Conservation (phyloP, 2,113 vertebrate species). For the Oxyura jamaicensis region DNA sequence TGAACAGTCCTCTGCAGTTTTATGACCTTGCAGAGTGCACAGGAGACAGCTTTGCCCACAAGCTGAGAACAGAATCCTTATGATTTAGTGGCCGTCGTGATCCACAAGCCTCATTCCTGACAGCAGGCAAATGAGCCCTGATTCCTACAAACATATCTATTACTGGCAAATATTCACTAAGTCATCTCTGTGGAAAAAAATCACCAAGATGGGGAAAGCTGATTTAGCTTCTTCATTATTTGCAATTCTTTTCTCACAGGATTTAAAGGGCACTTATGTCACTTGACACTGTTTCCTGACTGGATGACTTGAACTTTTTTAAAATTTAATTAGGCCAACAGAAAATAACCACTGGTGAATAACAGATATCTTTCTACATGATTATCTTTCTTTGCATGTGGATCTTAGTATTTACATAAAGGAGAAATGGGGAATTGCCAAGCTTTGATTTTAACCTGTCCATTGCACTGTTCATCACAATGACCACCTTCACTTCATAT, state of each 20-base stretch:
- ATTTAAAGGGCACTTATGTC: background rate
- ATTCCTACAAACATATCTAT: background rate
- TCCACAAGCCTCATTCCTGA: background rate
- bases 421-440: background rate
- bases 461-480: background rate
- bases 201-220: background rate
- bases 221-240: background rate
- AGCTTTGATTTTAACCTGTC: background rate
- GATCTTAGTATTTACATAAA: background rate
- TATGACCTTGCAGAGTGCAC: background rate
- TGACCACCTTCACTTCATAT: background rate
- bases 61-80: background rate
- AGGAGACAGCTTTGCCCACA: background rate
- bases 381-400: background rate
- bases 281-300: background rate
- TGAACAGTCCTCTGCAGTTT: background rate
- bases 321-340: background rate
- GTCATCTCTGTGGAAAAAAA: background rate
- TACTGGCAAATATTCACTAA: slow-evolving; percentile 2
- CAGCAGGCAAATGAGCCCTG: background rate
- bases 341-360: background rate
- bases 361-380: background rate
- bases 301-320: background rate
- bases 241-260: background rate
- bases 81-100: background rate